A percentile compares a stretch with the other conserved stretches of the same genome.
These are phyloP conservation scores for Rhodeus uyekii DNA, from an alignment of 2,797 vertebrate genomes.

Conservation along the genomic window DNA sequence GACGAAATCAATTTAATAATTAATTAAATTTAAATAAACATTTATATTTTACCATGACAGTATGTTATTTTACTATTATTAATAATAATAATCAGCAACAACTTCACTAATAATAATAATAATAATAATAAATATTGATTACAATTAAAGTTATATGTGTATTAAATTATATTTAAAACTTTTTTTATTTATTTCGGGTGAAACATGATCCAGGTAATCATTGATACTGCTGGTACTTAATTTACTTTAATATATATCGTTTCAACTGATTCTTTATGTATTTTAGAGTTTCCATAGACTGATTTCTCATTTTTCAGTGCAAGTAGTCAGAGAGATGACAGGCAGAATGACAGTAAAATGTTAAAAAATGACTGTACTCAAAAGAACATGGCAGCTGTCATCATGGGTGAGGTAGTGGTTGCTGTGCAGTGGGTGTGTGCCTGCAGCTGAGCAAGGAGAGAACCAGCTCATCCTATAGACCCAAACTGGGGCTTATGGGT, in stretches of 20 bases:
- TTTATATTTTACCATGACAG: neutral
- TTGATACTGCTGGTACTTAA: neutral
- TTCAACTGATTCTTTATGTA: neutral
- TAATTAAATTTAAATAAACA: neutral
- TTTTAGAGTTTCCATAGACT: neutral
- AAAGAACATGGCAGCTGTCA: slow-evolving; percentile 50
- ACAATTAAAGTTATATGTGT: too few relatives aligned
- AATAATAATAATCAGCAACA: neutral
- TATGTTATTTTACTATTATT: neutral
- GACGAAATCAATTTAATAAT: too few relatives aligned
- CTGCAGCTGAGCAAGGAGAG: slow-evolving; percentile 29
- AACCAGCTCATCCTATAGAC: slow-evolving; percentile 36
- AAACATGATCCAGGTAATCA: too few relatives aligned
- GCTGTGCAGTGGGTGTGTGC: slow-evolving; percentile 45
- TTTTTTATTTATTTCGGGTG: too few relatives aligned
- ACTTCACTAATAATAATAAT: too few relatives aligned
- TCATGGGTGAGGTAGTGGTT: slow-evolving; percentile 53
- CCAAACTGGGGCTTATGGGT: slow-evolving; percentile 29
- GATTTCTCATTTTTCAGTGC: slow-evolving; percentile 46
- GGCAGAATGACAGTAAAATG: neutral
- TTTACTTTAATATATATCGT: neutral
- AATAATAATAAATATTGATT: too few relatives aligned
- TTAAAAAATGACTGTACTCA: slow-evolving; percentile 56
- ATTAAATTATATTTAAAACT: too few relatives aligned
- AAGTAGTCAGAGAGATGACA: neutral